phyloP scores from a whole-genome alignment of 2,888 invertebrate genomes.

The Drosophila kanekoi region DNA sequence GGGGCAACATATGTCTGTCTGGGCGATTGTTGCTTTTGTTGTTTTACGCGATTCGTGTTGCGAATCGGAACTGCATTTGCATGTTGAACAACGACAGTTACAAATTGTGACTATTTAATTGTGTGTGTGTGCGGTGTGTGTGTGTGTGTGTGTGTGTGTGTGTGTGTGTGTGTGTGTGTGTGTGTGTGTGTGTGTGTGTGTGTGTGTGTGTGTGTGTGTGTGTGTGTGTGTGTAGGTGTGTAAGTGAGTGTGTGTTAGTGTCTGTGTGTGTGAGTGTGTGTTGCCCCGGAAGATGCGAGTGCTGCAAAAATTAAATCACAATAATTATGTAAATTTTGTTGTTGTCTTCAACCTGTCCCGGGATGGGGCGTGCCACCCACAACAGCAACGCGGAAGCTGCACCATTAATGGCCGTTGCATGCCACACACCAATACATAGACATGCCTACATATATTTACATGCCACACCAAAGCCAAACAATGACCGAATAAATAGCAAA shows the following conservation, averaged over 20 bases:
- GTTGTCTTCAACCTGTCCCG: slow-evolving; percentile 16
- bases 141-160: neutral
- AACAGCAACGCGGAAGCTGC: slow-evolving; percentile 60
- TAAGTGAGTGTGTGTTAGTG: too few relatives aligned
- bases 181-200: neutral
- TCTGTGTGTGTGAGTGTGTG: too few relatives aligned
- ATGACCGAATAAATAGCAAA: slow-evolving; percentile 21
- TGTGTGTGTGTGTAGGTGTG: slow-evolving; percentile 1
- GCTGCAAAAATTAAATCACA: slow-evolving; percentile 70
- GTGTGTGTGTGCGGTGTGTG: slow-evolving; percentile 21
- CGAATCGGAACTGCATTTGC: slow-evolving; percentile 57
- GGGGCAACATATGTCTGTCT: slow-evolving; percentile 44
- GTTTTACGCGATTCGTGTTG: slow-evolving; percentile 23
- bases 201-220: slow-evolving; percentile 22
- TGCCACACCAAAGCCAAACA: slow-evolving; percentile 36
- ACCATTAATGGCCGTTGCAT: slow-evolving; percentile 22
- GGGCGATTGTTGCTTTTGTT: slow-evolving; percentile 5
- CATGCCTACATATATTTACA: neutral
- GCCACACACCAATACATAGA: slow-evolving; percentile 26
- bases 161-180: slow-evolving; percentile 9
- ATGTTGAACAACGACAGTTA: slow-evolving; percentile 44
- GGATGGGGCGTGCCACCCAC: slow-evolving; percentile 65
- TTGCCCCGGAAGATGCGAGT: slow-evolving; percentile 47
- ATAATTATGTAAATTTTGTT: slow-evolving; percentile 75
- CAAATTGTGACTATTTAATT: slow-evolving; percentile 60